phyloP scores from a whole-genome alignment of 1,140 invertebrate genomes.

The Papilio xuthus region DNA sequence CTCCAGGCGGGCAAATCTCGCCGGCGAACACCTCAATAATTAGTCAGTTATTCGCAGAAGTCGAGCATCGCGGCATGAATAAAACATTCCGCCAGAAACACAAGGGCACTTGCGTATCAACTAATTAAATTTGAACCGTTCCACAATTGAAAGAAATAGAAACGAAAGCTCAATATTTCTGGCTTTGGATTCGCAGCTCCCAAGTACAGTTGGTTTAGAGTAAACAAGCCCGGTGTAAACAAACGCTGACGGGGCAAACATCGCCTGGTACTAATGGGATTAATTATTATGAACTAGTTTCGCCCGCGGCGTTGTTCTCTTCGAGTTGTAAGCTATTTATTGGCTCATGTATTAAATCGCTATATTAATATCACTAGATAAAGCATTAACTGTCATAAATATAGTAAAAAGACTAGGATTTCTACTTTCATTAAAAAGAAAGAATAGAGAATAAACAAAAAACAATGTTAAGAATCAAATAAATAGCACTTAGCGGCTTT shows the following conservation, averaged over 20 bases:
- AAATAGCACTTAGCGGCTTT: background rate
- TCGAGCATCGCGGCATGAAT: conserved; percentile 70
- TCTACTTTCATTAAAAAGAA: no score
- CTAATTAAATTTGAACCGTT: conserved; percentile 48
- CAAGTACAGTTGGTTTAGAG: conserved; percentile 46
- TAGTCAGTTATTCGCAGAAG: conserved; percentile 68
- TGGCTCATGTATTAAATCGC: background rate
- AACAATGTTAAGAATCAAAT: background rate
- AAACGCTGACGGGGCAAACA: conserved; percentile 61
- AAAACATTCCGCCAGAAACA: conserved; percentile 68
- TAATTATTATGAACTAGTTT: conserved; percentile 58
- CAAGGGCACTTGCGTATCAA: conserved; percentile 51
- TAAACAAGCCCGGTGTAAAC: conserved; percentile 64
- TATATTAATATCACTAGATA: no score
- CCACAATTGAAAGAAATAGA: conserved; percentile 8
- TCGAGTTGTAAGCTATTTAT: conserved; percentile 37
- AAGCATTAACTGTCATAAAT: no score
- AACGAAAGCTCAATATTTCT: conserved; percentile 43
- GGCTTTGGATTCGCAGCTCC: conserved; percentile 48
- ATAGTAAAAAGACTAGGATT: no score
- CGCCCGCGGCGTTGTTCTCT: conserved; percentile 29
- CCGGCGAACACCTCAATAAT: conserved; percentile 68
- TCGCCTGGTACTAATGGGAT: conserved; percentile 58
- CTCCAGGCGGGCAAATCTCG: conserved; percentile 53
- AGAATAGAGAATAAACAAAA: background rate